Evolutionary conservation across 2,888 invertebrate species (phyloP), one percentile per base, ranked within the genome.

Genomic region (Clusia tigrina): DNA sequence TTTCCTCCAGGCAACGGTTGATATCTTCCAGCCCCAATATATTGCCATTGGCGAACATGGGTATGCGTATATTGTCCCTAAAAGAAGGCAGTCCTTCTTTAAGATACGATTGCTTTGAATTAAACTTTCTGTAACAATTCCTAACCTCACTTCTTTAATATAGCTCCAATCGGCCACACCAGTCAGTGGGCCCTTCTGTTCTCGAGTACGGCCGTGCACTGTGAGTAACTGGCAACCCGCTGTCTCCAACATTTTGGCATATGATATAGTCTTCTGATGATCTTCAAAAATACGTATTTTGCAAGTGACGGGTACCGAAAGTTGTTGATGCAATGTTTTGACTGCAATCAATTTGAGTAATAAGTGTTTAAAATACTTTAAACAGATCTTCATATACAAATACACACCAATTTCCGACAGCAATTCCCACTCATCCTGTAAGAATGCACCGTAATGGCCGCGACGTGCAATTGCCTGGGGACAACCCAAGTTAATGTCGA

Each of bases 41-140:
- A 80, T 99, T 99, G 17, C 99, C 98, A 86, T 99, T 99, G 24
- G 98, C 96, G 81, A 98, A 90, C 78, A 99, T 94, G 15, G 99
- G 98, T 76, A 99, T 91, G 66, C 88, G 90, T 23, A 98, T 89
- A 63, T 90, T 89, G 71, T 94, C 88, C 76, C 95, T 95, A 22
- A 18, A 48, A 48, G 48, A 9, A 26, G 3, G n/a, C 17, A 6
- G 10, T 22, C 3, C 22, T 22, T 53, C n/a, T 53, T 15, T 10
- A 23, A 58, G 1, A 46, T 57, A 20, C 20, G 22, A 25, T 37
- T 58, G 18, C 6, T 51, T 58, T 18, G 15, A 32, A 15, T n/a
- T n/a, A 20, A 23, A 38, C 58, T 54, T 26, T 32, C 2, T 53
- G 1, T 46, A n/a, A n/a, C n/a, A n/a, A n/a, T n/a, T n/a, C n/a